Base-by-base conservation (phyloP, 2,797 vertebrate species). In the Molossus alvarezi region DNA sequence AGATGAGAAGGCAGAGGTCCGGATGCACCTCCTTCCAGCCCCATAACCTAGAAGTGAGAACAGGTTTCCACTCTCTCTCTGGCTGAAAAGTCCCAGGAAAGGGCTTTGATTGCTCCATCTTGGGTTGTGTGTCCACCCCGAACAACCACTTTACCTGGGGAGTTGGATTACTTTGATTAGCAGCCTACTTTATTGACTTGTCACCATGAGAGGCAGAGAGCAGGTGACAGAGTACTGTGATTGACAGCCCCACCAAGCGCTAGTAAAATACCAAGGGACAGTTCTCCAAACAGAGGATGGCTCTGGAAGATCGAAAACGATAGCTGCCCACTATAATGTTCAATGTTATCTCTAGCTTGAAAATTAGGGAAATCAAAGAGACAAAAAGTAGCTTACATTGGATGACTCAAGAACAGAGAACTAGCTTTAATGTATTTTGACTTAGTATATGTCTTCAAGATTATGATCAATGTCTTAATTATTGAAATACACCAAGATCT, bases 361-460 rank as follows among this genome's bases (percentile, higher is more conserved):
- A 87, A 86, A 92, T 79, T 60, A 77, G 45, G 60, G 29, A 95
- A 86, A 91, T 45, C 81, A 77, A 80, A 76, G 55, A 69, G 27
- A 92, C 10, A 80, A 73, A 96, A 81, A 41, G 75, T 25, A 88
- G 45, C 33, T 89, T 57, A 77, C 0, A 7, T 1, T 77, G 60
- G 20, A 48, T 76, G 53, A 71, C 51, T 91, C 8, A 58, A 95
- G 75, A 95, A 18, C 23, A 18, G 18, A 88, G 17, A 83, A 51
- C 21, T 23, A 91, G 37, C 8, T 88, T 91, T 89, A n/a, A 23
- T 20, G 15, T 23, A 45, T 58, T 62, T n/a, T 11, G 67, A 55
- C 3, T 17, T 45, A 69, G 1, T 88, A 14, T 55, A 9, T 82
- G 48, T 33, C 41, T 75, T 94, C 29, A 33, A 41, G 45, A 87